phyloP scores from a whole-genome alignment of 2,113 vertebrate species.

The Lipotes vexillifer region DNA sequence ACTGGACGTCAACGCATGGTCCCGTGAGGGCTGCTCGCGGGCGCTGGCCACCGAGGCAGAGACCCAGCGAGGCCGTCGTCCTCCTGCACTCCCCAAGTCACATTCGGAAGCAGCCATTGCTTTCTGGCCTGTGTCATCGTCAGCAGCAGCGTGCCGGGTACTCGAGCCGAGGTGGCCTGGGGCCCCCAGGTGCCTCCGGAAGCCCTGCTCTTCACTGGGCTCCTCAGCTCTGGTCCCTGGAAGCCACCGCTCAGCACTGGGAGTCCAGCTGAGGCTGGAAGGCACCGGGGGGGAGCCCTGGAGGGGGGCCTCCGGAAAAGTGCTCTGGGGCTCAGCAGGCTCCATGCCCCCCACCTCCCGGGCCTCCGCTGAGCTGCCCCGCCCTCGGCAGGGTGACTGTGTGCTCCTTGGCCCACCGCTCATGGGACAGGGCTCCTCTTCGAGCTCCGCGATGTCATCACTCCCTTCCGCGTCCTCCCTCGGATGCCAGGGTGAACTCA shows the following conservation, averaged over 20 bases:
- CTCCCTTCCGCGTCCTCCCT: neutral
- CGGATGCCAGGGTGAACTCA: neutral
- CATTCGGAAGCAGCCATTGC: neutral
- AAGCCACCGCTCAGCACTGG: constrained; percentile 1
- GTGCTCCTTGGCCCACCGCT: rapidly evolving
- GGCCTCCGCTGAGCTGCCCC: neutral
- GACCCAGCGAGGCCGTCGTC: neutral
- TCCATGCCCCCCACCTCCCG: neutral
- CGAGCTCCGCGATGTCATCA: neutral
- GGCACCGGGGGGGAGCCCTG: neutral
- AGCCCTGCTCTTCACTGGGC: neutral
- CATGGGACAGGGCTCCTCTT: neutral
- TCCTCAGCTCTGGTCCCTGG: neutral
- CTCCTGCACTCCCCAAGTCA: constrained; percentile 22
- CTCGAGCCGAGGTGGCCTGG: neutral
- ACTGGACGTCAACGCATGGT: constrained; percentile 81
- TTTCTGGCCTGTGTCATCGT: neutral
- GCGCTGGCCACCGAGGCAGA: constrained; percentile 29
- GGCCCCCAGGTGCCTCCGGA: neutral
- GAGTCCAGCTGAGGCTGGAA: neutral
- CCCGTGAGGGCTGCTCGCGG: constrained; percentile 38
- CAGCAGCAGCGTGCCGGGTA: neutral
- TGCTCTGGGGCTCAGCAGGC: neutral
- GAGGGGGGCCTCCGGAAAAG: constrained; percentile 35
- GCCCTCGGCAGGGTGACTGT: constrained; percentile 32